Evolutionary conservation across 1,140 invertebrate genomes (phyloP), one percentile per base, ranked within the genome.

Genomic region (Oncopodura yosiiana): DNA sequence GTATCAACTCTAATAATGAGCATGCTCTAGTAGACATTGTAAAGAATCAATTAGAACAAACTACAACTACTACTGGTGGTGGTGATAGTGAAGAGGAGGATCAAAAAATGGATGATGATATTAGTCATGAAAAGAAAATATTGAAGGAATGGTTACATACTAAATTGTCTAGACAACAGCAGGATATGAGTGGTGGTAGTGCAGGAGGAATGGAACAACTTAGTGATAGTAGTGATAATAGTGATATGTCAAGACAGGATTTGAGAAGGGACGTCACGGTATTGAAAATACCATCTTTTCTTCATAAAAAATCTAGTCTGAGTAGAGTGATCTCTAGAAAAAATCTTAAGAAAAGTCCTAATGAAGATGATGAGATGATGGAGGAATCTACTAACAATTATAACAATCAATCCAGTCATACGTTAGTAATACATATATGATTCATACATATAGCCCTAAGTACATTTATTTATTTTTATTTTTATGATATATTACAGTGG

Each of bases 271-370:
- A 58, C 27, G 56, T 58, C 8, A n/a, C n/a, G 68, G 89, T 91
- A 73, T 78, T 90, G 65, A 88, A 86, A 74, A 88, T 92, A 83
- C 88, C 88, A 78, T 89, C 86, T 79, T 92, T 85, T 41, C 29
- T 58, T 21, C 46, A 52, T 18, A 51, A 51, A 48, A 58, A 58
- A 43, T 51, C 56, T 58, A 58, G 56, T 58, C 56, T 58, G 32
- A 52, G 42, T 38, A 34, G 56, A 58, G 42, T 58, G 56, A 58
- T 58, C 56, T 58, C 56, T 14, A 18, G 56, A 27, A 58, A 52
- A 27, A 58, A 58, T 32, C 44, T 50, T 14, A 60, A 60, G 16
- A 54, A 32, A 36, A 14, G 29, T 4, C 19, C 29, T 18, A 36
- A 30, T 16, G 56, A 58, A 2, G 43, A 46, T 23, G 32, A 53